Base-by-base conservation (phyloP, 1,140 invertebrate species). In the Aplysia californica region DNA sequence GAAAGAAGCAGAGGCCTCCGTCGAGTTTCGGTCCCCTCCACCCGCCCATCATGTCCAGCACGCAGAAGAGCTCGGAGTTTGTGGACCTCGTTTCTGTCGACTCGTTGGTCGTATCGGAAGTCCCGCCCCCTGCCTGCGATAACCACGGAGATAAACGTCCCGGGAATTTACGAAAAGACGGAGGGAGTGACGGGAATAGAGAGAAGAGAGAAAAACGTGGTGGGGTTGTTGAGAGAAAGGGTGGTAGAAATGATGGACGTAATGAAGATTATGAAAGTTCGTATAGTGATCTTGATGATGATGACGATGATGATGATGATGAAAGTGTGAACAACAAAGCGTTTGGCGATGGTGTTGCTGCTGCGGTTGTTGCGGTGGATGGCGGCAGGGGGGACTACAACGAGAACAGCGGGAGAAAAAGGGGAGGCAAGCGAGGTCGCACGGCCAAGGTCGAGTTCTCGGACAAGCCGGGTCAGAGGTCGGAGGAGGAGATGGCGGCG, bases 11-110 rank as follows among this genome's bases (percentile, higher is more conserved):
- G 26, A 31, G 29, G 23, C 59, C 59, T 2, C 36, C 50, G 3
- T 55, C 56, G 56, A 58, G 70, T 33, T 66, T 69, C 3, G 59
- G 69, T 18, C 69, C 74, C 4, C 71, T 84, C 55, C 59, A 69
- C 26, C 71, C 79, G 0, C 83, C 83, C 21, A 67, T 82, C 18
- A 84, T 84, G 83, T 84, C 83, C 2, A 82, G 81, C 56, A 84
- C 83, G n/a, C 83, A 84, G 31, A 84, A 84, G 67, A 84, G 83
- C 55, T 38, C 77, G 0, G 83, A 84, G 15, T 77, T 84, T 31
- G 68, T 71, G 50, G 75, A 77, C n/a, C 75, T 56, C 31, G 31
- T 71, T n/a, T 77, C 76, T 55, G 65, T 80, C 3, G 71, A 76
- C 18, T 64, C 76, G 1, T 39, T 67, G 36, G 35, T 44, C n/a